These are phyloP conservation scores for Samia ricini DNA, from an alignment of 1,140 invertebrate species.

Conservation along the genomic window DNA sequence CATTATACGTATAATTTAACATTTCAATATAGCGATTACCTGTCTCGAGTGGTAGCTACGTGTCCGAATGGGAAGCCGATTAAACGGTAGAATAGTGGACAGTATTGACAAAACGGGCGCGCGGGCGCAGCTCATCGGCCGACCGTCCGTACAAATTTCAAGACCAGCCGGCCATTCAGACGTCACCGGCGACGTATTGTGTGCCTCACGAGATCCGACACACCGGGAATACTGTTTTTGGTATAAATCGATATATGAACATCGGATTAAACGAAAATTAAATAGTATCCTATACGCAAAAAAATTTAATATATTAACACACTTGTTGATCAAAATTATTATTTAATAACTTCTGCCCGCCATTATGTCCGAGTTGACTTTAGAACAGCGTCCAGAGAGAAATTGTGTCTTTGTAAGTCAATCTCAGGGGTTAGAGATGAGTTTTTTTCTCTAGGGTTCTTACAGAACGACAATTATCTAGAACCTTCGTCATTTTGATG, in stretches of 20 bases:
- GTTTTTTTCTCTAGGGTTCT: too few species aligned
- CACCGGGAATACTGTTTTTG: slow-evolving; percentile 4
- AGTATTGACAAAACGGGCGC: slow-evolving; percentile 70
- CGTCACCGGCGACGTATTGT: slow-evolving; percentile 62
- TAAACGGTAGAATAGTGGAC: slow-evolving; percentile 58
- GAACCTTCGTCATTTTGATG: too few species aligned
- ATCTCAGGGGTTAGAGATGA: too few species aligned
- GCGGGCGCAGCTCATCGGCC: slow-evolving; percentile 45
- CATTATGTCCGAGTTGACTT: too few species aligned
- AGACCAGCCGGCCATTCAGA: slow-evolving; percentile 63
- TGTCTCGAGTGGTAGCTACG: slow-evolving; percentile 68
- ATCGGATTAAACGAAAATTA: not conserved
- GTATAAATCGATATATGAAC: not conserved
- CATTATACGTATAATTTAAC: slow-evolving; percentile 33
- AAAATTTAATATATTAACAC: too few species aligned
- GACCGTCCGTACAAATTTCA: slow-evolving; percentile 70
- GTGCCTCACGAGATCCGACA: slow-evolving; percentile 9
- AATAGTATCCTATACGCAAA: too few species aligned
- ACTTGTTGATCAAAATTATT: too few species aligned
- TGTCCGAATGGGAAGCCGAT: slow-evolving; percentile 50
- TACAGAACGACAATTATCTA: too few species aligned
- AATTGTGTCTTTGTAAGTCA: too few species aligned
- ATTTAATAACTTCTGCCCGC: too few species aligned
- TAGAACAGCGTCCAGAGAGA: too few species aligned
- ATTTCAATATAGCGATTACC: slow-evolving; percentile 75